phyloP scores from a whole-genome alignment of 2,797 vertebrate genomes.

The Cottoperca gobio region DNA sequence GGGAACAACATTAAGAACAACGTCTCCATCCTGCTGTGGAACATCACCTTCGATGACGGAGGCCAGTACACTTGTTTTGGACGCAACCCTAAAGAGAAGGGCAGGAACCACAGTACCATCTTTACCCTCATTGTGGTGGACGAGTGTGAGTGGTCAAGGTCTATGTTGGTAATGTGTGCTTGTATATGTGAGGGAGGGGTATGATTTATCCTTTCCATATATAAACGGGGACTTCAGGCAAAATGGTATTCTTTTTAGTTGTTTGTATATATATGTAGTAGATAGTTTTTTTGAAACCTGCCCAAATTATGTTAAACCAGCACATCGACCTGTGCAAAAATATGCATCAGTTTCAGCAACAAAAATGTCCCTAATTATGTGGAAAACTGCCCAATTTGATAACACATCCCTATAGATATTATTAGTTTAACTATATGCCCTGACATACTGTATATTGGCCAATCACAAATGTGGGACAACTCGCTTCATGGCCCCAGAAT shows the following conservation, averaged over 20 bases:
- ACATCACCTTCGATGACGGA: conserved; percentile 91
- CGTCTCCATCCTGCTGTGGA: conserved; percentile 90
- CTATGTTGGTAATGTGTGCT: background rate
- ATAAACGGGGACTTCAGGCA: background rate
- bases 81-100: conserved; percentile 91
- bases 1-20: conserved; percentile 87
- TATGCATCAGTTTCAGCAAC: background rate
- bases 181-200: background rate
- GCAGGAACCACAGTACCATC: conserved; percentile 86
- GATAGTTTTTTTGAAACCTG: background rate
- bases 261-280: background rate
- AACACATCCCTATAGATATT: background rate
- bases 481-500: conserved; percentile 2
- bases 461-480: conserved; percentile 24
- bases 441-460: conserved; percentile 1
- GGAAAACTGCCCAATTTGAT: background rate
- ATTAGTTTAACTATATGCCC: background rate
- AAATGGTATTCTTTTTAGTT: background rate
- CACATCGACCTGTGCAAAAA: background rate
- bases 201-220: background rate
- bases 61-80: conserved; percentile 93
- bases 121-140: conserved; percentile 91
- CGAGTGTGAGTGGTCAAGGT: conserved; percentile 86
- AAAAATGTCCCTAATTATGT: background rate
- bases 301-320: background rate